phyloP scores from a whole-genome alignment of 30 jellyfish, hydroid and myxozoan genomes.

The Hydractinia echinata region DNA sequence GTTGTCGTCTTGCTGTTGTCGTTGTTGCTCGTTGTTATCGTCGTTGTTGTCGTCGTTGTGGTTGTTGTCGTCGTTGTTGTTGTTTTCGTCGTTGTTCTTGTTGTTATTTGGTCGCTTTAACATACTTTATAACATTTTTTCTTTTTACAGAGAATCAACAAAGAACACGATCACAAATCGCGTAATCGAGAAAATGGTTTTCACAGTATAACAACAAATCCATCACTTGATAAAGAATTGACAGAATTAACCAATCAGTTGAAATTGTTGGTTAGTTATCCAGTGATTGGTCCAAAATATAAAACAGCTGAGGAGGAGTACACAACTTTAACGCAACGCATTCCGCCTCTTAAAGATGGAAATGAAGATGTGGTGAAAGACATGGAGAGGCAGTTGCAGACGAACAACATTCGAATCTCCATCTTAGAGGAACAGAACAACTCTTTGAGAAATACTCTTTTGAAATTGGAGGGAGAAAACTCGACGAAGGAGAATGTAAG shows the following conservation, averaged over 20 bases:
- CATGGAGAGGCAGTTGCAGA: constrained; percentile 49
- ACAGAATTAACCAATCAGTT: constrained; percentile 20
- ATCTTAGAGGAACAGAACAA: constrained; percentile 55
- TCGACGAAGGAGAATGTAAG: too few species aligned
- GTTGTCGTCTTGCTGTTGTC: too few species aligned
- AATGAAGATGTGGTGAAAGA: constrained; percentile 25
- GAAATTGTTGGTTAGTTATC: constrained; percentile 52
- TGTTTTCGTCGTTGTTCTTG: too few species aligned
- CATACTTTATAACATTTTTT: too few species aligned
- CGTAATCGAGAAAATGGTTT: too few species aligned
- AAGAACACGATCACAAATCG: too few species aligned
- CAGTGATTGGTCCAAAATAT: constrained; percentile 46
- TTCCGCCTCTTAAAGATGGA: neutral
- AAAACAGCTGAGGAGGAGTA: constrained; percentile 18
- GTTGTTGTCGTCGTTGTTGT: too few species aligned
- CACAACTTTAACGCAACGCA: neutral
- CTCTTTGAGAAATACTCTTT: constrained; percentile 41
- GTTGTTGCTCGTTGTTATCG: too few species aligned
- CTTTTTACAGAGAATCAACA: too few species aligned
- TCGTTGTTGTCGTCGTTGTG: too few species aligned
- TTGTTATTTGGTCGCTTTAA: too few species aligned
- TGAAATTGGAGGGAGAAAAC: constrained; percentile 11
- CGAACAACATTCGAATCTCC: constrained; percentile 54
- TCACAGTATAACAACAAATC: too few species aligned
- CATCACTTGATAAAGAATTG: neutral